Percentiles rank a stretch among this genome's conserved stretches.
phyloP scores from a whole-genome alignment of 2,797 vertebrate genomes.

The Philypnodon macrostomus region DNA sequence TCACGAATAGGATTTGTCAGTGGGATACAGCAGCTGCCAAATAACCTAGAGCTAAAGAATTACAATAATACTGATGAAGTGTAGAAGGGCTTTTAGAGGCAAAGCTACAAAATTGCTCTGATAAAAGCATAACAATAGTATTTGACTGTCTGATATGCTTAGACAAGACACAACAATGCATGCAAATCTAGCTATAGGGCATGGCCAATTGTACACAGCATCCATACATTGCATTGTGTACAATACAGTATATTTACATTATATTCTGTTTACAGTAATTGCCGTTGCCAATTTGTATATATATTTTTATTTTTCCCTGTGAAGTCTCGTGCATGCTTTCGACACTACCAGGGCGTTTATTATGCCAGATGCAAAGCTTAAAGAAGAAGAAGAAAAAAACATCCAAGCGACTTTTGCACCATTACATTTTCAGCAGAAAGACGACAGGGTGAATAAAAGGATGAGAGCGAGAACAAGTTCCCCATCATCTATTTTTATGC shows the following conservation, averaged over 20 bases:
- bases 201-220: slow-evolving; percentile 17
- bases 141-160: slow-evolving; percentile 70
- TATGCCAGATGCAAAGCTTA: slow-evolving; percentile 11
- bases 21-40: slow-evolving; percentile 97
- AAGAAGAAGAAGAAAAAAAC: slow-evolving; percentile 4
- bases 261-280: slow-evolving; percentile 15
- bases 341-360: slow-evolving; percentile 12
- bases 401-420: slow-evolving; percentile 15
- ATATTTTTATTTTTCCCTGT: too few relatives aligned
- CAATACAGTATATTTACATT: slow-evolving; percentile 13
- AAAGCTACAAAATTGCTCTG: slow-evolving; percentile 83
- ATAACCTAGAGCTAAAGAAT: slow-evolving; percentile 94
- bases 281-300: slow-evolving; percentile 5
- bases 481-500: slow-evolving; percentile 84
- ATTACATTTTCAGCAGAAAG: slow-evolving; percentile 46
- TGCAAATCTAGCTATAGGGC: slow-evolving; percentile 44
- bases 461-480: slow-evolving; percentile 77
- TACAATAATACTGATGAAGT: slow-evolving; percentile 97
- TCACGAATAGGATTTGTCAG: slow-evolving; percentile 93
- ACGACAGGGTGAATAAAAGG: slow-evolving; percentile 53
- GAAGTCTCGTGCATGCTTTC: slow-evolving; percentile 25
- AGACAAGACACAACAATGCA: slow-evolving; percentile 56
- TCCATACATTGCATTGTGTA: too few relatives aligned
- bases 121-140: slow-evolving; percentile 83
- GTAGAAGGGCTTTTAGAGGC: slow-evolving; percentile 86